These are phyloP conservation scores for Ennomos quercinarius DNA, from an alignment of 2,888 invertebrate genomes.

Conservation along the genomic window DNA sequence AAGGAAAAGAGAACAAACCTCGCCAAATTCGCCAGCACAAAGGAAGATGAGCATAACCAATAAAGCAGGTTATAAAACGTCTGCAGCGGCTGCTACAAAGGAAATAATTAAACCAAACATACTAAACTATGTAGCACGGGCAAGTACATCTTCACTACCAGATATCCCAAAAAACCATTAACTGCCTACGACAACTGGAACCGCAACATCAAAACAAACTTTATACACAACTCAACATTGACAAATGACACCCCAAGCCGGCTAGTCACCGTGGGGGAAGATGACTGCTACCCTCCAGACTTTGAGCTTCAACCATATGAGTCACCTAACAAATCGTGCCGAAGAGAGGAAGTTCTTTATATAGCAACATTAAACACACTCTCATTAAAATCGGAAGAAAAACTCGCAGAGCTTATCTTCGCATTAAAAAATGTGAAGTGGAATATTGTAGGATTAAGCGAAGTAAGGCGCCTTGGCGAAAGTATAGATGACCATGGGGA, in stretches of 20 bases:
- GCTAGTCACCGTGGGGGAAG: slow-evolving; percentile 16
- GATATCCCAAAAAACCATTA: slow-evolving; percentile 10
- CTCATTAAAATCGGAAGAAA: background rate
- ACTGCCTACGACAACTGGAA: slow-evolving; percentile 4
- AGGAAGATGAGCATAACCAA: slow-evolving; percentile 1
- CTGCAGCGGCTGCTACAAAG: background rate
- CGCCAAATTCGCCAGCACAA: slow-evolving; percentile 2
- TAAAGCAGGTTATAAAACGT: background rate
- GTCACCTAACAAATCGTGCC: too few relatives aligned
- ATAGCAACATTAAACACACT: slow-evolving; percentile 2
- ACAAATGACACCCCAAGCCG: slow-evolving; percentile 10
- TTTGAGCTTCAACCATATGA: too few relatives aligned
- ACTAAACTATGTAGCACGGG: slow-evolving; percentile 2
- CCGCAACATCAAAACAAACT: slow-evolving; percentile 1
- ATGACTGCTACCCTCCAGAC: slow-evolving; percentile 10
- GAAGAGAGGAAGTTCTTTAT: background rate
- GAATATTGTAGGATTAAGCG: background rate
- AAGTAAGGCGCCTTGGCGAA: background rate
- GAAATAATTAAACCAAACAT: slow-evolving; percentile 9
- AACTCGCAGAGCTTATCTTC: background rate
- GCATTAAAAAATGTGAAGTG: background rate
- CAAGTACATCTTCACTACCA: slow-evolving; percentile 9
- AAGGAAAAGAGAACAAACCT: slow-evolving; percentile 8
- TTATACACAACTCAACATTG: background rate
- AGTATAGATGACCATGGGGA: slow-evolving; percentile 1